phyloP scores from a whole-genome alignment of 2,888 invertebrate species.

The Anticlea derivata region DNA sequence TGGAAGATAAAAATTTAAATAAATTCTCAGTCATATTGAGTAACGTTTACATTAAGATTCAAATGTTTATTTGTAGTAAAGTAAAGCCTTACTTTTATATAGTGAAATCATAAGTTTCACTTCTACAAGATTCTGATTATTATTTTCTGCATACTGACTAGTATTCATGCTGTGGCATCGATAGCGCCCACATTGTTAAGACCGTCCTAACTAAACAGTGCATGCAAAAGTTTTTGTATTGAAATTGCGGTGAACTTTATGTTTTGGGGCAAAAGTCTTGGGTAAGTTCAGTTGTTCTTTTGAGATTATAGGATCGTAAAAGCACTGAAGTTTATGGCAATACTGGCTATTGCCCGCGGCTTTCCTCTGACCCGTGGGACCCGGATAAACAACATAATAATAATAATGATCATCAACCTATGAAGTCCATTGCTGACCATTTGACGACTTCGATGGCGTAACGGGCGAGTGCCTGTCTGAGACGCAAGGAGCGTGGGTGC shows the following conservation, averaged over 20 bases:
- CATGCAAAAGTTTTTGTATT: slow-evolving; percentile 21
- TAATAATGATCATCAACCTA: no score
- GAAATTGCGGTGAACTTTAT: slow-evolving; percentile 20
- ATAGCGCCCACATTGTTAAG: slow-evolving; percentile 25
- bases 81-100: no score
- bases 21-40: no score
- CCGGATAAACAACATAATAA: no score
- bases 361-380: no score
- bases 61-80: no score
- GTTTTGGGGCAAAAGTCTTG: slow-evolving; percentile 13
- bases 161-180: slow-evolving; percentile 10
- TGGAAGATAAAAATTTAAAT: no score
- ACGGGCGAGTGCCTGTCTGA: no score
- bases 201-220: slow-evolving; percentile 24
- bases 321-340: not conserved
- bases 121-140: not conserved
- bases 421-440: no score
- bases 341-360: not conserved
- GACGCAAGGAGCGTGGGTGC: no score
- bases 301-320: slow-evolving; percentile 1
- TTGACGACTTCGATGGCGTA: no score
- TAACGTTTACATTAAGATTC: no score
- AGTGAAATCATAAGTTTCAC: slow-evolving; percentile 2
- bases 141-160: not conserved
- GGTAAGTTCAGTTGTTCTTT: slow-evolving; percentile 7